Evolutionary conservation across 2,113 vertebrate species (phyloP), one percentile per base, ranked within the genome.

Genomic region (Siphamia tubifer): DNA sequence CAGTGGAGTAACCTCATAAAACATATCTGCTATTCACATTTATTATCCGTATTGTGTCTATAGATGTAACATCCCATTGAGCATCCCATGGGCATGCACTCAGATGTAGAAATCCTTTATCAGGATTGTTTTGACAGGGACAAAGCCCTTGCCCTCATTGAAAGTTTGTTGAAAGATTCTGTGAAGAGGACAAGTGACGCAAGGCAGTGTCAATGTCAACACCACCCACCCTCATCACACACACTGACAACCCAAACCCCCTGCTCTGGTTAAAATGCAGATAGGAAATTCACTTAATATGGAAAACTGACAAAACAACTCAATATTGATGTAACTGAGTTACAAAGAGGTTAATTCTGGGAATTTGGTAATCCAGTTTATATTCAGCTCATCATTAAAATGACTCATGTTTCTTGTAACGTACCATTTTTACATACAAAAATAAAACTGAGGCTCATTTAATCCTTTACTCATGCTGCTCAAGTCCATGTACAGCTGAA

Each of bases 91-190:
- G n/a, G n/a, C n/a, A n/a, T 4, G 36, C 31, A 17, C 21, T 32
- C 10, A 17, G 6, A 7, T 39, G 19, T 31, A 28, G 12, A 51
- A 4, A 25, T n/a, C 15, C 12, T 45, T 4, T 6, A 13, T 35
- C 31, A 58, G 38, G 21, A 12, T 31, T 60, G 38, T 4, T 34
- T 42, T 68, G 21, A 31, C n/a, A 35, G 13, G 39, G 9, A 73
- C 12, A 52, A 47, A 63, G 30, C 13, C 8, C 1, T 56, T 12
- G 30, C 35, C 49, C 25, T 55, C 24, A 3, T 15, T 31, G 8
- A 63, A 42, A 39, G 47, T 24, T 32, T 65, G 43, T 39, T 48
- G 40, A 52, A 28, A 53, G 54, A 70, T 30, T 35, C 21, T 32
- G n/a, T 28, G 17, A 65, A n/a, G 36, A 68, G 20, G 48, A 61